Evolutionary conservation across 2,888 invertebrate species (phyloP), one percentile per base, ranked within the genome.

Genomic region (Therioaphis trifolii): DNA sequence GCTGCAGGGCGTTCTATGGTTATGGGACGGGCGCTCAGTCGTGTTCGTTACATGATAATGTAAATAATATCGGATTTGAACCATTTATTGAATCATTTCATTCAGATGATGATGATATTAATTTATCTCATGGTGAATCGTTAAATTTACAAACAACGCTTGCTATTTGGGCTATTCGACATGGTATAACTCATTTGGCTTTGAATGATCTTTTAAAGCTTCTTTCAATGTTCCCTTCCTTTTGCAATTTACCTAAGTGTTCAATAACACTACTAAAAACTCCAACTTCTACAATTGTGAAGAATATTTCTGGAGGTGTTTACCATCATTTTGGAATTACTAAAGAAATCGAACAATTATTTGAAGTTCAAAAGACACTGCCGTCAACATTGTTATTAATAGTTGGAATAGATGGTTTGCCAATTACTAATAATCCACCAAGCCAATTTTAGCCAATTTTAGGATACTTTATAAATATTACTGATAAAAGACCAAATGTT

Each of bases 401-500:
- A 9, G 21, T 75, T n/a, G 68, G 78, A 35, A 71, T 71, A 21
- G 79, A 84, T 63, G 72, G 78, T 21, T 52, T 84, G 35, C 78
- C 69, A 24, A 14, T 69, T 24, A 71, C 27, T 43, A 18, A 21
- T 27, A 71, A 71, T 18, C 27, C 71, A 35, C 49, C 79, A 76
- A 61, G 49, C 15, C 35, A 71, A 29, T 77, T 79, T 14, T 84
- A 75, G 84, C 84, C 84, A 46, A 84, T 84, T 72, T 46, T 79
- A 5, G 49, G 78, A 27, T 49, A 71, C 12, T 66, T n/a, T n/a
- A n/a, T n/a, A n/a, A n/a, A n/a, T n/a, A n/a, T n/a, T n/a, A n/a
- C n/a, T n/a, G n/a, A n/a, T n/a, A n/a, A n/a, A n/a, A n/a, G n/a
- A n/a, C n/a, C n/a, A n/a, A n/a, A n/a, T n/a, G n/a, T n/a, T n/a